Conservation (phyloP, 2,888 invertebrate species). For the Drosophila crucigera region DNA sequence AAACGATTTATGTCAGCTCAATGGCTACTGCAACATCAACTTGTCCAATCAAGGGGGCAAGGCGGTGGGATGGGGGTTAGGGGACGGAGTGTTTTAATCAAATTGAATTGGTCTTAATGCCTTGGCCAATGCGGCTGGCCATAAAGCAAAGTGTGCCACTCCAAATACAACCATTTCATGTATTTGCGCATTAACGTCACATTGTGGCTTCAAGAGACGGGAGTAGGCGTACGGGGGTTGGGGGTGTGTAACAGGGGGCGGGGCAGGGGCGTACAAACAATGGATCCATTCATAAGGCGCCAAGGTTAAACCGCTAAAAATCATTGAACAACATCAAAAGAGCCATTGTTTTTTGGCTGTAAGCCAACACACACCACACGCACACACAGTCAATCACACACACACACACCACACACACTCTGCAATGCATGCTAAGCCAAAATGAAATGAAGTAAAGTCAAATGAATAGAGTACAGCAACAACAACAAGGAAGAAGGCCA, state of each 20-base stretch:
- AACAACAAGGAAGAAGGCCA: slow-evolving; percentile 14
- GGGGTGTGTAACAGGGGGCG: too few relatives aligned
- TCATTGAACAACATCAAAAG: slow-evolving; percentile 77
- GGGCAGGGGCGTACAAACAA: slow-evolving; percentile 40
- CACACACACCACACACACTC: not conserved
- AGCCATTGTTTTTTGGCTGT: slow-evolving; percentile 61
- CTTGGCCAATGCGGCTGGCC: slow-evolving; percentile 37
- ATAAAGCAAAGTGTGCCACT: slow-evolving; percentile 32
- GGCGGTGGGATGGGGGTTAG: not conserved
- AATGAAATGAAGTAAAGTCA: slow-evolving; percentile 61
- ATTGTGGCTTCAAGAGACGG: slow-evolving; percentile 31
- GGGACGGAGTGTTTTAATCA: slow-evolving; percentile 49
- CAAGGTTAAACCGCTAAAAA: slow-evolving; percentile 79
- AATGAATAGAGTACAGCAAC: slow-evolving; percentile 21
- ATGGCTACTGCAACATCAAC: slow-evolving; percentile 20
- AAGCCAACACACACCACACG: slow-evolving; percentile 27
- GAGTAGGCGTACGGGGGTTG: not conserved
- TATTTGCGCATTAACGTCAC: slow-evolving; percentile 70
- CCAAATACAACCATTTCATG: slow-evolving; percentile 40
- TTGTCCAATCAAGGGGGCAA: not conserved
- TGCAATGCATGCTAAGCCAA: slow-evolving; percentile 61
- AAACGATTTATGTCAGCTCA: slow-evolving; percentile 55
- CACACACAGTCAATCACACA: slow-evolving; percentile 6
- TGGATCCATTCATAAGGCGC: slow-evolving; percentile 72
- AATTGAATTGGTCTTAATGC: slow-evolving; percentile 62